Conservation (phyloP, 2,888 invertebrate species). For the Scaptomyza flava region DNA sequence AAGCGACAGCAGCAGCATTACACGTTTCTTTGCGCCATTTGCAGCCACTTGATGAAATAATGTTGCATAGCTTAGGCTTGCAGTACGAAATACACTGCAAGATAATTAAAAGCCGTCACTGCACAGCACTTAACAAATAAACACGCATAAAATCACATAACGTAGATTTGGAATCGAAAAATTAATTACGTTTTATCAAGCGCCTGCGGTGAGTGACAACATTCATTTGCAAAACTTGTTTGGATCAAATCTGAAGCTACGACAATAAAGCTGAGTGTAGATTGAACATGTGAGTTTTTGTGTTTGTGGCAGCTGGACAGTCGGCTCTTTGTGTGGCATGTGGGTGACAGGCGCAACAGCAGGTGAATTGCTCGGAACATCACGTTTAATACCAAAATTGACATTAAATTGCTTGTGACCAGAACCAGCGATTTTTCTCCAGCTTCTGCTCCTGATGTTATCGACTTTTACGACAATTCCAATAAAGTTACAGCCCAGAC, state of each 20-base stretch:
- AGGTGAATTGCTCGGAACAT: slow-evolving; percentile 69
- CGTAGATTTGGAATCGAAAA: slow-evolving; percentile 26
- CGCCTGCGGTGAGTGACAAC: slow-evolving; percentile 63
- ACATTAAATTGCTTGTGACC: slow-evolving; percentile 81
- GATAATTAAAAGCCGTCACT: slow-evolving; percentile 47
- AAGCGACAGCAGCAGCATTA: slow-evolving; percentile 20
- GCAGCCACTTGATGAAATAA: slow-evolving; percentile 50
- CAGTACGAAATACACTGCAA: slow-evolving; percentile 28
- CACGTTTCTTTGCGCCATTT: slow-evolving; percentile 42
- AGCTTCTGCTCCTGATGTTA: slow-evolving; percentile 57
- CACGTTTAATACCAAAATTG: slow-evolving; percentile 79
- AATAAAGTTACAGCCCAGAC: slow-evolving; percentile 72
- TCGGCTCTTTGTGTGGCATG: slow-evolving; percentile 21
- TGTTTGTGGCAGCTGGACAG: slow-evolving; percentile 30
- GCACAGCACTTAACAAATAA: slow-evolving; percentile 17
- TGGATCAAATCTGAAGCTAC: slow-evolving; percentile 30
- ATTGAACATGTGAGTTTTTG: slow-evolving; percentile 20
- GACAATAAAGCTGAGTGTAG: slow-evolving; percentile 2
- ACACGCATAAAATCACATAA: slow-evolving; percentile 15
- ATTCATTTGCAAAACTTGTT: slow-evolving; percentile 66
- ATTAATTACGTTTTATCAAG: slow-evolving; percentile 75
- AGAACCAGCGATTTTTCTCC: slow-evolving; percentile 36
- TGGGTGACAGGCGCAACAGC: slow-evolving; percentile 50
- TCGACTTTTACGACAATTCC: slow-evolving; percentile 80
- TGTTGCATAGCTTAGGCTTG: slow-evolving; percentile 40